These are phyloP conservation scores for Porites lutea DNA, from an alignment of 64 coral and sea anemone species.

Conservation along the genomic window DNA sequence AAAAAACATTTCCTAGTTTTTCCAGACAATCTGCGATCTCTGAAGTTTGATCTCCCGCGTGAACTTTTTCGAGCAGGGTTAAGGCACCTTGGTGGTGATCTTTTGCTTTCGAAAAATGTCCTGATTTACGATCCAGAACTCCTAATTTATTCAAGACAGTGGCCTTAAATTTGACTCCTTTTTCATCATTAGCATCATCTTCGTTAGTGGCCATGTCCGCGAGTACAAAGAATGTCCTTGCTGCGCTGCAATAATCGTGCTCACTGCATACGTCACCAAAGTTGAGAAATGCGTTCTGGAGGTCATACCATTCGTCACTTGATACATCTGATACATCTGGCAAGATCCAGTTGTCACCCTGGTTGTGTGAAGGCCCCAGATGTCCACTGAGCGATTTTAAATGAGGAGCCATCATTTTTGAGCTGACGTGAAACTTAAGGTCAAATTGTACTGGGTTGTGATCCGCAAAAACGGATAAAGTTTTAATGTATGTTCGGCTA, in stretches of 20 bases:
- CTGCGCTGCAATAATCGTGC: not conserved
- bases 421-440: not conserved
- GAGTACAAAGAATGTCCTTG: not conserved
- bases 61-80: not conserved
- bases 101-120: not conserved
- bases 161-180: not conserved
- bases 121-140: not conserved
- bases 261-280: not conserved
- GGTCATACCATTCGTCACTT: not conserved
- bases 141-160: not conserved
- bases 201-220: not conserved
- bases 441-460: not conserved
- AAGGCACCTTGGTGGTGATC: not conserved
- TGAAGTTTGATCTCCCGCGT: not conserved
- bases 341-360: too few species aligned
- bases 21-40: not conserved
- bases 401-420: constrained; percentile 17
- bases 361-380: not conserved
- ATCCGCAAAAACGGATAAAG: not conserved
- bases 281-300: not conserved
- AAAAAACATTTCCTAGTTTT: constrained; percentile 11
- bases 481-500: not conserved
- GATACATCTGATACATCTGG: too few species aligned
- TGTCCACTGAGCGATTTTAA: not conserved
- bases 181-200: not conserved